Conservation (phyloP, 1,140 invertebrate species). For the Epicauta chinensis region DNA sequence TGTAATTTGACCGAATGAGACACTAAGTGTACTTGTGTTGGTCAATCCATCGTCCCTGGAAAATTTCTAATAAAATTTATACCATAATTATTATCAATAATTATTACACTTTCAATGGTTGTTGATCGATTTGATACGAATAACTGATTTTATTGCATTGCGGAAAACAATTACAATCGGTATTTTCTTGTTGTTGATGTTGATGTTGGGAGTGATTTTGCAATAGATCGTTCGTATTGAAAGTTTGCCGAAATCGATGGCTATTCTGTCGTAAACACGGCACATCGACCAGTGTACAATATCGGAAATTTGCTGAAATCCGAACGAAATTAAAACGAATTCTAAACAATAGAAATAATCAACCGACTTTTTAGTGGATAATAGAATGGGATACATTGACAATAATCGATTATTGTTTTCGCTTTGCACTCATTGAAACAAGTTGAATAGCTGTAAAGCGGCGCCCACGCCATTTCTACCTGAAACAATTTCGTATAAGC, state of each 20-base stretch:
- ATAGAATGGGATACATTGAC: slow-evolving; percentile 18
- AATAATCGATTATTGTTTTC: slow-evolving; percentile 4
- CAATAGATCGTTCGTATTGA: no score
- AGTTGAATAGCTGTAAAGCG: slow-evolving; percentile 15
- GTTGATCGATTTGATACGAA: slow-evolving; percentile 5
- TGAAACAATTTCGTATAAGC: slow-evolving; percentile 7
- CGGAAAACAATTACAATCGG: slow-evolving; percentile 7
- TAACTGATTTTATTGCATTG: slow-evolving; percentile 11
- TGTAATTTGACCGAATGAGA: slow-evolving; percentile 11
- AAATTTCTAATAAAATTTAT: slow-evolving; percentile 9
- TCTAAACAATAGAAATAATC: not conserved
- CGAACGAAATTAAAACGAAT: not conserved
- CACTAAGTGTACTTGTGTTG: slow-evolving; percentile 4
- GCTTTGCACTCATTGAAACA: slow-evolving; percentile 18
- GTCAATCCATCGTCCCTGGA: not conserved
- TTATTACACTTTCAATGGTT: slow-evolving; percentile 6
- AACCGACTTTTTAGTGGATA: slow-evolving; percentile 9
- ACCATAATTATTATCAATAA: not conserved
- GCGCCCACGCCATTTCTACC: slow-evolving; percentile 6
- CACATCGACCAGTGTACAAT: slow-evolving; percentile 16
- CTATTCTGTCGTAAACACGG: slow-evolving; percentile 15
- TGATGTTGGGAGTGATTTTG: no score
- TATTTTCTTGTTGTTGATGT: not conserved
- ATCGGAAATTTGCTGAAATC: slow-evolving; percentile 12
- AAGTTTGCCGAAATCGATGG: no score